Conservation (phyloP, 2,888 invertebrate genomes). For the Pristionchus mayeri region DNA sequence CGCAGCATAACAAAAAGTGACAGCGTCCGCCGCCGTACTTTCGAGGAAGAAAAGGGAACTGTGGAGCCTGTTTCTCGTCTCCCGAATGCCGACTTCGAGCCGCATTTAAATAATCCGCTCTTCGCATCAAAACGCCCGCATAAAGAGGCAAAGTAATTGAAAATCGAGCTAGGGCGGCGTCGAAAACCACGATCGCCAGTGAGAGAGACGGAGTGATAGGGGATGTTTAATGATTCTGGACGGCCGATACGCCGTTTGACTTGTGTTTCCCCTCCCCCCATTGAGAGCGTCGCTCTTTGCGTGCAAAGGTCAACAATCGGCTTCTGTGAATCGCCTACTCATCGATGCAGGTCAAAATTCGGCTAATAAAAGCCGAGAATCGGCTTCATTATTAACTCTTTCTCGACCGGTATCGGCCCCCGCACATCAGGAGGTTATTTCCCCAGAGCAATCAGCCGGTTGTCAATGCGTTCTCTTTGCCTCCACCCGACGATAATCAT, state of each 20-base stretch:
- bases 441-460: slow-evolving; percentile 32
- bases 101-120: slow-evolving; percentile 20
- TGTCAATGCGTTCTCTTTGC: not conserved
- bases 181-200: not conserved
- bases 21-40: too few relatives aligned
- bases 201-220: too few relatives aligned
- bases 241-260: not conserved
- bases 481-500: slow-evolving; percentile 21
- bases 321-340: not conserved
- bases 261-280: not conserved
- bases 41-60: not conserved
- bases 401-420: too few relatives aligned
- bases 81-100: not conserved
- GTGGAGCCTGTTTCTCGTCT: not conserved
- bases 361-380: too few relatives aligned
- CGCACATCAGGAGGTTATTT: not conserved
- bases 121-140: not conserved
- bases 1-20: too few relatives aligned
- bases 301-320: not conserved
- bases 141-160: slow-evolving; percentile 20
- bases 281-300: not conserved
- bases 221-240: not conserved
- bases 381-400: too few relatives aligned
- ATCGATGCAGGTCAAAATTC: too few relatives aligned
- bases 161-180: not conserved